phyloP scores from a whole-genome alignment of 2,888 invertebrate genomes.

The Eupithecia dodoneata region DNA sequence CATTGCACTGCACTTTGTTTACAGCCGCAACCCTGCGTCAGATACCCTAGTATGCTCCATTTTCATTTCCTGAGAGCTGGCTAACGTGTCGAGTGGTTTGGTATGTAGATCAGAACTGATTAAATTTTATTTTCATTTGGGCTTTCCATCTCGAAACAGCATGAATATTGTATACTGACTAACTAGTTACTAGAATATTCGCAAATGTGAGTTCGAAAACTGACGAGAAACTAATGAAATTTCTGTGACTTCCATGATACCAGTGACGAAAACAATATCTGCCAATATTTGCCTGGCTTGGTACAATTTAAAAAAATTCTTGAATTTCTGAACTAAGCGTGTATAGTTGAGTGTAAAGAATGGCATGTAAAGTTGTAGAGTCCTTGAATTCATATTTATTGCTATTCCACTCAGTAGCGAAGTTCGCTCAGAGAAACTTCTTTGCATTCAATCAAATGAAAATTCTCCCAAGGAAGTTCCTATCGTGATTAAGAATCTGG shows the following conservation, averaged over 20 bases:
- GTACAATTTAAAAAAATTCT: background rate
- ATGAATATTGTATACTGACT: background rate
- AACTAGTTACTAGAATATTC: background rate
- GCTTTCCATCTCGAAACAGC: background rate
- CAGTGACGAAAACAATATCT: background rate
- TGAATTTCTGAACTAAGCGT: background rate
- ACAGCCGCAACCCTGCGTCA: conserved; percentile 16
- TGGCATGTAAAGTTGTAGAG: background rate
- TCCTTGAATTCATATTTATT: background rate
- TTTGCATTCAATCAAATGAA: conserved; percentile 11
- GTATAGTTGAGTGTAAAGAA: background rate
- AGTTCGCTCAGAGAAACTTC: background rate
- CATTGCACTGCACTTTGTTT: conserved; percentile 7
- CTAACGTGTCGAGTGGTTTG: conserved; percentile 41
- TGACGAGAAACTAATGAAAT: background rate
- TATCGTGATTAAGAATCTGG: background rate
- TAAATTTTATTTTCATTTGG: conserved; percentile 1
- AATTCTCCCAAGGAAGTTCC: conserved; percentile 7
- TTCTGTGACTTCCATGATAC: background rate
- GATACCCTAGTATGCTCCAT: conserved; percentile 42
- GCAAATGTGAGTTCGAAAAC: background rate
- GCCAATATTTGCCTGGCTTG: too few species aligned
- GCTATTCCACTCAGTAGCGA: background rate
- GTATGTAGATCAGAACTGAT: background rate
- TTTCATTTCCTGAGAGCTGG: conserved; percentile 57